These are phyloP conservation scores for Caenorhabditis inopinata DNA, from an alignment of 1,140 invertebrate genomes.

Conservation along the genomic window DNA sequence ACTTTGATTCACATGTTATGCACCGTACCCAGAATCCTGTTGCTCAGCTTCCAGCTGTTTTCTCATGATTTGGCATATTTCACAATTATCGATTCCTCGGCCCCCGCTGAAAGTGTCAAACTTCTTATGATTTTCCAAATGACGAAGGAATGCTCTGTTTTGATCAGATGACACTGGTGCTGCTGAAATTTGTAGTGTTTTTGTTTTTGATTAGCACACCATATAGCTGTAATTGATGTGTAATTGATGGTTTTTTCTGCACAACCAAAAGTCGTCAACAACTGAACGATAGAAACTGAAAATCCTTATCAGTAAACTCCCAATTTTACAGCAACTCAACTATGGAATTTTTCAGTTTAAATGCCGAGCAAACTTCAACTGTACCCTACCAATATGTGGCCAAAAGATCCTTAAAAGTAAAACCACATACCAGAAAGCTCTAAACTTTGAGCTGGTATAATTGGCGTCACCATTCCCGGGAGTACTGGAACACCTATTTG, in stretches of 20 bases:
- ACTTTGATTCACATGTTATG: no score
- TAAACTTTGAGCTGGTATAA: neutral
- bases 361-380: neutral
- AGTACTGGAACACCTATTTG: constrained; percentile 4
- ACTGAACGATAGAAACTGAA: neutral
- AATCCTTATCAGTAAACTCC: neutral
- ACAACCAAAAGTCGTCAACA: neutral
- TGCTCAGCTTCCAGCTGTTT: constrained; percentile 8
- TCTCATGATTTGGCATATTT: constrained; percentile 17
- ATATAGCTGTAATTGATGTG: neutral
- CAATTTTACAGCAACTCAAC: constrained; percentile 14
- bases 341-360: neutral
- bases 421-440: neutral
- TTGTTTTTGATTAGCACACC: neutral
- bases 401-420: neutral
- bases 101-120: neutral
- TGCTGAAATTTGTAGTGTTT: neutral
- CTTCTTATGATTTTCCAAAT: constrained; percentile 18
- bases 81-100: constrained; percentile 15
- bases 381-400: neutral
- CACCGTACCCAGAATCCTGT: neutral
- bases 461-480: neutral
- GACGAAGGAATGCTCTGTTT: neutral
- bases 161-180: neutral
- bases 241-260: neutral